Percentiles rank a stretch among this genome's conserved stretches.
These are phyloP conservation scores for Apodemus agrarius DNA, from an alignment of 2,797 vertebrate species.

Conservation along the genomic window DNA sequence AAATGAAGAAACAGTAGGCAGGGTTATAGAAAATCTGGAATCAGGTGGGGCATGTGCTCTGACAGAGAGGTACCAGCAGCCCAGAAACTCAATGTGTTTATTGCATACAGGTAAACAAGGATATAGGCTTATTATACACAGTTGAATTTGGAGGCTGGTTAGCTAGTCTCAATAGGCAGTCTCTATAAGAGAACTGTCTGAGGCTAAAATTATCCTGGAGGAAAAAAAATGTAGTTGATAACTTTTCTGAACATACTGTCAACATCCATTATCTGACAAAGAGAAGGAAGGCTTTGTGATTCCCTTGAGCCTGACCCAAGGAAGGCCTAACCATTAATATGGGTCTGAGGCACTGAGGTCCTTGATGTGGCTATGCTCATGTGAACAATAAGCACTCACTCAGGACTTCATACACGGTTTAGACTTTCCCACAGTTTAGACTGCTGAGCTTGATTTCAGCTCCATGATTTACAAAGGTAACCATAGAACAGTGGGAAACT, in stretches of 20 bases:
- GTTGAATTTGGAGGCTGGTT: neutral
- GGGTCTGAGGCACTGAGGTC: neutral
- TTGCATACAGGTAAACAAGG: neutral
- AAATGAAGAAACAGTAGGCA: neutral
- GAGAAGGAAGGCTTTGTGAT: neutral
- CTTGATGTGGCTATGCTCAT: neutral
- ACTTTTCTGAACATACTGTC: neutral
- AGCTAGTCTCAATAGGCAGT: neutral
- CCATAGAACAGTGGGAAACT: neutral
- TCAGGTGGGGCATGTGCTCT: neutral
- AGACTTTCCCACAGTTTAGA: neutral
- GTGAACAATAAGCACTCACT: neutral
- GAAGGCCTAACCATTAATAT: neutral
- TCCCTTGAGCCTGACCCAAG: neutral
- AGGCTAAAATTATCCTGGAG: neutral
- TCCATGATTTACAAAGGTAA: neutral
- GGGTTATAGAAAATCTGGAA: neutral
- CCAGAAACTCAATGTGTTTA: neutral
- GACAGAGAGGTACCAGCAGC: neutral
- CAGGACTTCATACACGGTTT: neutral
- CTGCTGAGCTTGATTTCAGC: neutral
- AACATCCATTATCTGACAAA: neutral
- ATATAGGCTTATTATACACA: neutral
- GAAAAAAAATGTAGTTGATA: neutral
- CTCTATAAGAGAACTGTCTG: neutral